Conservation (phyloP, 2,797 vertebrate species). For the Coluber constrictor region DNA sequence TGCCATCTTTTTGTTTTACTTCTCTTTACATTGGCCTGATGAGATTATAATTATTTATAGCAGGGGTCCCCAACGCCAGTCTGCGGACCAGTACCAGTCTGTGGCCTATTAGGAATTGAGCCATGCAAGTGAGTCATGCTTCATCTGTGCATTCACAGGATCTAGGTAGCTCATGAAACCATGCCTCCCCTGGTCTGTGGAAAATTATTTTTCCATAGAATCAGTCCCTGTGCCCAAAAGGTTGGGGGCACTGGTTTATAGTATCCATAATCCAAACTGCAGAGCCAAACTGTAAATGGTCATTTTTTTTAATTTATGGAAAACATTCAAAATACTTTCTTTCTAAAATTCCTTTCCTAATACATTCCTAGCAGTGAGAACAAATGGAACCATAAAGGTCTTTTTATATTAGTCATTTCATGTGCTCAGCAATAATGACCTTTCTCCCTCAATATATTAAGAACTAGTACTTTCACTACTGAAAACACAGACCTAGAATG, state of each 20-base stretch:
- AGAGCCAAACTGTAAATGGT: background rate
- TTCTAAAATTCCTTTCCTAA: background rate
- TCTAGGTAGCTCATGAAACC: background rate
- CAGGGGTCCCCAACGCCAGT: background rate
- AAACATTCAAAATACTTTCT: background rate
- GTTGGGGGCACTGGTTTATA: background rate
- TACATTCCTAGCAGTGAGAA: background rate
- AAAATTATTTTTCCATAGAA: background rate
- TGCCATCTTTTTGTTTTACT: background rate
- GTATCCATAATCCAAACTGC: background rate
- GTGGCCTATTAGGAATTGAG: too few species aligned
- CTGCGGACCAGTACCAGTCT: too few species aligned
- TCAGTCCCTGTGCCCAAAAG: background rate
- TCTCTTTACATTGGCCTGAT: background rate
- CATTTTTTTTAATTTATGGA: background rate
- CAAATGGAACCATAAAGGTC: background rate
- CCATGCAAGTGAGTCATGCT: background rate
- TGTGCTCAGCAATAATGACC: background rate
- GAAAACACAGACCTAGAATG: background rate
- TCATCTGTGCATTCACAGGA: background rate
- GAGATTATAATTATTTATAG: background rate
- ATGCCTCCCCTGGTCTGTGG: background rate
- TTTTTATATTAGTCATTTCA: background rate
- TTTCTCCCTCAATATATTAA: background rate
- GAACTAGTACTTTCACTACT: background rate